These are phyloP conservation scores for Spinus olivaceus DNA, from an alignment of 2,797 vertebrate genomes.

Conservation along the genomic window DNA sequence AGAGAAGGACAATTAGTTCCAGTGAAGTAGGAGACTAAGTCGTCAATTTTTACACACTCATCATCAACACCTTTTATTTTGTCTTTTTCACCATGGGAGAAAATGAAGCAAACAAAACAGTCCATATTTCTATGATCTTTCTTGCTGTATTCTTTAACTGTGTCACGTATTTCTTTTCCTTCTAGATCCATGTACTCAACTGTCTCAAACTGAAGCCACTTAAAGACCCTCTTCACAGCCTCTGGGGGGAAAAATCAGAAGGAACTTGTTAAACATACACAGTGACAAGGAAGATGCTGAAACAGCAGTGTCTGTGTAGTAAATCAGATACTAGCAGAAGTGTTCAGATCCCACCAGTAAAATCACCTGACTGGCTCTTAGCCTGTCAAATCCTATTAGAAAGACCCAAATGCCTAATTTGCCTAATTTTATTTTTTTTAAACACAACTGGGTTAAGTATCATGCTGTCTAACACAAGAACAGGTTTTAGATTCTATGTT, in stretches of 20 bases:
- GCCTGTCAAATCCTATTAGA: neutral
- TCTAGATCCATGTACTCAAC: slow-evolving; percentile 26
- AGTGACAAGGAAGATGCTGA: neutral
- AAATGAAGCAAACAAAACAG: slow-evolving; percentile 64
- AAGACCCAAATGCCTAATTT: neutral
- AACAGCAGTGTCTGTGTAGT: neutral
- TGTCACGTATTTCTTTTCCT: neutral
- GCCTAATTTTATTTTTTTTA: neutral
- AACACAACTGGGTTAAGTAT: neutral
- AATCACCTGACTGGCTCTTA: neutral
- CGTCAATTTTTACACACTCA: neutral
- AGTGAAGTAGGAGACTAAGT: slow-evolving; percentile 36
- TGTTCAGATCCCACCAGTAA: neutral
- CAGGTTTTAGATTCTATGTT: neutral
- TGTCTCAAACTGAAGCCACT: slow-evolving; percentile 52
- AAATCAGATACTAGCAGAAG: neutral
- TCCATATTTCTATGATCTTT: slow-evolving; percentile 55
- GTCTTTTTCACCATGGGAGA: slow-evolving; percentile 51
- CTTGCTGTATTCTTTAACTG: slow-evolving; percentile 39
- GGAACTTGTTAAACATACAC: neutral
- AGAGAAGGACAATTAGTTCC: slow-evolving; percentile 55
- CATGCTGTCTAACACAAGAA: neutral
- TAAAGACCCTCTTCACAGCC: slow-evolving; percentile 49
- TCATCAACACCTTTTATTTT: slow-evolving; percentile 33
- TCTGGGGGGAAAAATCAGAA: slow-evolving; percentile 34